phyloP scores from a whole-genome alignment of 2,797 vertebrate species.

The Vespertilio murinus region DNA sequence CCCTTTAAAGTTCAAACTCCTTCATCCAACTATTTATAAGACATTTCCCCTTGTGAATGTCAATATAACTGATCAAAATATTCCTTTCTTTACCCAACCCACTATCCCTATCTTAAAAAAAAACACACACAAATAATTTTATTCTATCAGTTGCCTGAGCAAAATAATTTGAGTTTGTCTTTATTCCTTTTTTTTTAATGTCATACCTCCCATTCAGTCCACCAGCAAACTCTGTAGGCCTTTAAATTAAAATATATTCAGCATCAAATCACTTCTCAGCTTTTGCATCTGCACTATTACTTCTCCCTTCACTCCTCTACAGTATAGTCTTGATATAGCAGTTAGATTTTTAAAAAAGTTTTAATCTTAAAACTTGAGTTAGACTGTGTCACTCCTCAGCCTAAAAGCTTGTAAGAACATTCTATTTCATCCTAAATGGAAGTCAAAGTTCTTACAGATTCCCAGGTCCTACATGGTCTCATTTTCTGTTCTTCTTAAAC shows the following conservation, averaged over 20 bases:
- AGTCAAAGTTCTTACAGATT: not conserved
- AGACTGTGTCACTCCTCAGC: not conserved
- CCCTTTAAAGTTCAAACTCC: not conserved
- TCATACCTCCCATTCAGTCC: not conserved
- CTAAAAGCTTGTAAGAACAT: not conserved
- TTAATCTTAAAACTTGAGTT: not conserved
- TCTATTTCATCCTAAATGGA: not conserved
- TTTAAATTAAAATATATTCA: not conserved
- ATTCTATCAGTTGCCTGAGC: not conserved
- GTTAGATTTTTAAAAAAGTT: not conserved
- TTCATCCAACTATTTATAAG: not conserved
- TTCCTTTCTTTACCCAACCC: not conserved
- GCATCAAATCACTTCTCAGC: not conserved
- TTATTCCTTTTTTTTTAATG: not conserved
- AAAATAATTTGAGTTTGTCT: not conserved
- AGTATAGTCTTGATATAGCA: not conserved
- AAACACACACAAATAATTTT: not conserved
- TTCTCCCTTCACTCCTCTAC: not conserved
- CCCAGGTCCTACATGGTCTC: not conserved
- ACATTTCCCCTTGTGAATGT: not conserved
- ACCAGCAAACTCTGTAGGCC: not conserved
- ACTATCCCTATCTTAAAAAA: not conserved
- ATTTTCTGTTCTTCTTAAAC: not conserved
- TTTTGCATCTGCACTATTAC: not conserved
- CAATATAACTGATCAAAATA: not conserved